phyloP scores from a whole-genome alignment of 2,113 vertebrate genomes.

The Apeltes quadracus region DNA sequence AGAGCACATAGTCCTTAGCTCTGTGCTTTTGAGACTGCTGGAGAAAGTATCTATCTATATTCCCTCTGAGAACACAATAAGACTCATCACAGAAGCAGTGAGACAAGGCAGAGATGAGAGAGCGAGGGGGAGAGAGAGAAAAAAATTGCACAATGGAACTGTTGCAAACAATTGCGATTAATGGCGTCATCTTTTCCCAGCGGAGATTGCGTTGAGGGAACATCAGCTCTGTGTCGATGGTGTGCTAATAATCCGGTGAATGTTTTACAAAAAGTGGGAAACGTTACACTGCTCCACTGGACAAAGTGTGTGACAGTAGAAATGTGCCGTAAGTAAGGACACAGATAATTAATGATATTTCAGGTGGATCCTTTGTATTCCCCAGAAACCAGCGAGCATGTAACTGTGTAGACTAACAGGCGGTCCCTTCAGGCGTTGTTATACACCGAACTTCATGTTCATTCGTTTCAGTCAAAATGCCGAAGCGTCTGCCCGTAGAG shows the following conservation, averaged over 20 bases:
- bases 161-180: conserved; percentile 70
- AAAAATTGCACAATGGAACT: conserved; percentile 41
- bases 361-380: neutral
- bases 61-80: conserved; percentile 43
- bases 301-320: neutral
- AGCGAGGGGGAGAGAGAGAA: conserved; percentile 32
- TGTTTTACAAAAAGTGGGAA: conserved; percentile 39
- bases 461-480: too few relatives aligned
- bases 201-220: conserved; percentile 51
- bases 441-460: too few relatives aligned
- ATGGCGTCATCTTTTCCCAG: conserved; percentile 73
- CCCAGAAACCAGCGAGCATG: neutral
- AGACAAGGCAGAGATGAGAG: conserved; percentile 37
- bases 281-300: too few relatives aligned
- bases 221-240: conserved; percentile 42
- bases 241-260: conserved; percentile 40
- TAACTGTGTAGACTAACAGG: neutral
- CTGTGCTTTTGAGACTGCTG: conserved; percentile 26
- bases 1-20: conserved; percentile 48
- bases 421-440: too few relatives aligned
- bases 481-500: too few relatives aligned
- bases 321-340: neutral
- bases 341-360: neutral
- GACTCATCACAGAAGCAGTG: conserved; percentile 27
- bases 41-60: conserved; percentile 39